Percentiles rank a stretch among this genome's conserved stretches.
These are phyloP conservation scores for Sialis fuliginosa DNA, from an alignment of 2,888 invertebrate genomes.

Conservation along the genomic window DNA sequence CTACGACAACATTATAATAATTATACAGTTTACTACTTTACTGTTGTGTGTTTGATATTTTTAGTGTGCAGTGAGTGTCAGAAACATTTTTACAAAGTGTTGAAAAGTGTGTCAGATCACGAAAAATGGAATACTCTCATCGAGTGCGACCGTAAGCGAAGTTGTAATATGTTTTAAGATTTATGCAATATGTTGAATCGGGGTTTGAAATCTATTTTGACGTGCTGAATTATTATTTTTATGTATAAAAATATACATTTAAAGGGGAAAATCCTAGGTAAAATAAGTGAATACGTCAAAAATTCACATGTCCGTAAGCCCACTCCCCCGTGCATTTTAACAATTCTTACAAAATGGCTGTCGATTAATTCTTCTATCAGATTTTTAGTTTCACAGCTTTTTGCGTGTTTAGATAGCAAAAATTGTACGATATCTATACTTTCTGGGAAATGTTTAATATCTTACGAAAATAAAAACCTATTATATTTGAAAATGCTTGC, in stretches of 20 bases:
- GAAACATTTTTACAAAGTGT: constrained; percentile 1
- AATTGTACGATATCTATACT: too few species aligned
- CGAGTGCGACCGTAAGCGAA: constrained; percentile 3
- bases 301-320: constrained; percentile 3
- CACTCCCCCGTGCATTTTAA: constrained; percentile 4
- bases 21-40: neutral
- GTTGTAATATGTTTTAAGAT: neutral
- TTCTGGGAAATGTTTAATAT: too few species aligned
- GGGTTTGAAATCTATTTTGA: neutral
- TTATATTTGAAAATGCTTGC: neutral
- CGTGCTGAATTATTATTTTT: neutral
- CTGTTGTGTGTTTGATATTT: constrained; percentile 3
- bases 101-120: constrained; percentile 6
- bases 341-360: constrained; percentile 5
- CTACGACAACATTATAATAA: constrained; percentile 1
- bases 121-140: constrained; percentile 3
- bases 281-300: constrained; percentile 2
- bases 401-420: neutral
- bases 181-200: neutral
- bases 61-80: constrained; percentile 2
- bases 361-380: constrained; percentile 3
- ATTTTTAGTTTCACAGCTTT: neutral
- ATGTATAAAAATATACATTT: neutral
- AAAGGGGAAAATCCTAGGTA: neutral
- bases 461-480: neutral